Conservation (phyloP, 2,888 invertebrate genomes). For the Tenthredo mesomela region DNA sequence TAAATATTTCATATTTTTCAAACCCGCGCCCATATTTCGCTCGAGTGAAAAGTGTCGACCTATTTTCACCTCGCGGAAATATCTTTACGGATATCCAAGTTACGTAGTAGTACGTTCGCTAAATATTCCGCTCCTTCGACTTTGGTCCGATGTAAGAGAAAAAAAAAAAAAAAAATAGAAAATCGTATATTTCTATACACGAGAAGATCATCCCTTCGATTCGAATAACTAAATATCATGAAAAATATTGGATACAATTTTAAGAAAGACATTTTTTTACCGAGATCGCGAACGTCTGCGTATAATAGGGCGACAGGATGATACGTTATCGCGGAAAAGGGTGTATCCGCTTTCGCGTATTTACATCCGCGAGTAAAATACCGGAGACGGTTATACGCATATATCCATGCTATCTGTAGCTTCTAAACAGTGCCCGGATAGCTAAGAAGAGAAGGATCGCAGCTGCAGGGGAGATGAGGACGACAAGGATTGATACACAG, state of each 20-base stretch:
- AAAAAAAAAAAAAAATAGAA: too few species aligned
- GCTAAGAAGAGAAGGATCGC: neutral
- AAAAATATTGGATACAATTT: neutral
- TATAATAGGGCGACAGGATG: neutral
- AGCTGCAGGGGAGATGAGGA: neutral
- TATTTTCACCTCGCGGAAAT: neutral
- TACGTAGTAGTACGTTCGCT: neutral
- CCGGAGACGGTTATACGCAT: neutral
- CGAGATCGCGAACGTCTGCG: neutral
- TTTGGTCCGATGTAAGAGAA: too few species aligned
- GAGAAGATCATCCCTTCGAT: neutral
- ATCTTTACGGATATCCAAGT: neutral
- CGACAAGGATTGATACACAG: conserved; percentile 21
- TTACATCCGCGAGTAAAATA: neutral
- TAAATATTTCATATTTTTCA: conserved; percentile 47
- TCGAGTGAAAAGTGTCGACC: conserved; percentile 38
- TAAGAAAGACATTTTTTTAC: neutral
- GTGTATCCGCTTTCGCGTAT: neutral
- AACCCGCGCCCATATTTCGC: neutral
- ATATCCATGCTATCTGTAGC: neutral
- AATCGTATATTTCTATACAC: neutral
- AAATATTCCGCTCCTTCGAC: too few species aligned
- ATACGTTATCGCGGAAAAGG: neutral
- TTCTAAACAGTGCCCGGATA: neutral
- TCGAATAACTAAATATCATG: neutral